phyloP scores from a whole-genome alignment of 2,113 vertebrate species.

The Pteropus alecto region DNA sequence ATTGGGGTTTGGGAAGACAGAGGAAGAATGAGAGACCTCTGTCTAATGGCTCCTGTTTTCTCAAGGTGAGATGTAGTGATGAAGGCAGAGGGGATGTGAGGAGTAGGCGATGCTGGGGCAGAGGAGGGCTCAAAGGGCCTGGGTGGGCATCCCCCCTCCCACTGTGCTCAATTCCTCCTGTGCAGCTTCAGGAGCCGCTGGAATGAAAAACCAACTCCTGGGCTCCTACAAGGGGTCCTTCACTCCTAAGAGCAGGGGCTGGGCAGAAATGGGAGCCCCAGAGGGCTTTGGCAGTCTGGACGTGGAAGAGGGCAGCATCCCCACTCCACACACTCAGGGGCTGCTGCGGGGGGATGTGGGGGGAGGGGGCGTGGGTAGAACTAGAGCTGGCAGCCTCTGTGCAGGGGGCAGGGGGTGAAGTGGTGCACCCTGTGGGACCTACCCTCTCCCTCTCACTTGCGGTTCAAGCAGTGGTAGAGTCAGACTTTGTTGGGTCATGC shows the following conservation, averaged over 20 bases:
- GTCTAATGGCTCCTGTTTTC: neutral
- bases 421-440: accelerated
- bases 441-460: neutral
- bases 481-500: neutral
- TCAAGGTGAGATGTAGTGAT: too few relatives aligned
- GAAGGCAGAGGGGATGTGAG: neutral
- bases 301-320: neutral
- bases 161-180: accelerated
- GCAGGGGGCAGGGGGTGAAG: accelerated
- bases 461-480: neutral
- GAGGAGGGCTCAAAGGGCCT: neutral
- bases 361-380: too few relatives aligned
- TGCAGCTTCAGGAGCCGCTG: neutral
- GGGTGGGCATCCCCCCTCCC: neutral
- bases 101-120: neutral
- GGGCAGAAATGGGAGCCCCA: too few relatives aligned
- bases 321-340: neutral
- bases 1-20: neutral
- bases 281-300: neutral
- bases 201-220: neutral
- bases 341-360: accelerated
- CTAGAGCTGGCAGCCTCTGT: neutral
- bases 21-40: neutral
- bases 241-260: neutral
- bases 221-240: too few relatives aligned